These are phyloP conservation scores for Neodiprion virginianus DNA, from an alignment of 1,140 invertebrate species.

Conservation along the genomic window DNA sequence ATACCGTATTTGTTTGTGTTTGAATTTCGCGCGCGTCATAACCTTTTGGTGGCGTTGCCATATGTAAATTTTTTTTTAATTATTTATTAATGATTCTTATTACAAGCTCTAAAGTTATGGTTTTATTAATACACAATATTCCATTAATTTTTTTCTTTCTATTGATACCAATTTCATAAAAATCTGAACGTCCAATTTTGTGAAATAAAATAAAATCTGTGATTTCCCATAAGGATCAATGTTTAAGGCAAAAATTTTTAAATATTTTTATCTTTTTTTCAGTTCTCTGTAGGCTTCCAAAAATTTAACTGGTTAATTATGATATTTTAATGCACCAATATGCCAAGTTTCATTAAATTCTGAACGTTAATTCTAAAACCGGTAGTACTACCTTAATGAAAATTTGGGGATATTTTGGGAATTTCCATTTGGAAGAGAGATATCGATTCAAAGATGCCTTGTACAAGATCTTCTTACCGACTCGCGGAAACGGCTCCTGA, in stretches of 20 bases:
- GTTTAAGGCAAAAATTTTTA: not conserved
- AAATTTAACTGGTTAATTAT: not conserved
- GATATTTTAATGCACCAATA: not conserved
- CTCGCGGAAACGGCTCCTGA: no score
- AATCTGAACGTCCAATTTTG: not conserved
- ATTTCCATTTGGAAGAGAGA: no score
- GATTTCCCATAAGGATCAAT: not conserved
- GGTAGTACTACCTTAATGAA: no score
- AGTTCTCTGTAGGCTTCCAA: not conserved
- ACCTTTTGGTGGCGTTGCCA: not conserved
- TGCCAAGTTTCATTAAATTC: not conserved
- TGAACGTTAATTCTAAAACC: no score
- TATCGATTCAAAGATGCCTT: no score
- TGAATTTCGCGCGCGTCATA: not conserved
- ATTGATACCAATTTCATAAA: not conserved
- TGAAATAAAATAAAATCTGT: not conserved
- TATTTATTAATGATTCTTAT: not conserved
- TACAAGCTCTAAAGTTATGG: not conserved
- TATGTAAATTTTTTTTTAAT: not conserved
- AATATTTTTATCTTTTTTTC: not conserved
- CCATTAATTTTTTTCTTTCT: no score
- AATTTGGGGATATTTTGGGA: no score
- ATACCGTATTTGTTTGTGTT: not conserved
- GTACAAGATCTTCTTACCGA: no score
- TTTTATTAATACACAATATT: not conserved